Base-by-base conservation (phyloP, 2,797 vertebrate genomes). In the Eidolon dupreanum region DNA sequence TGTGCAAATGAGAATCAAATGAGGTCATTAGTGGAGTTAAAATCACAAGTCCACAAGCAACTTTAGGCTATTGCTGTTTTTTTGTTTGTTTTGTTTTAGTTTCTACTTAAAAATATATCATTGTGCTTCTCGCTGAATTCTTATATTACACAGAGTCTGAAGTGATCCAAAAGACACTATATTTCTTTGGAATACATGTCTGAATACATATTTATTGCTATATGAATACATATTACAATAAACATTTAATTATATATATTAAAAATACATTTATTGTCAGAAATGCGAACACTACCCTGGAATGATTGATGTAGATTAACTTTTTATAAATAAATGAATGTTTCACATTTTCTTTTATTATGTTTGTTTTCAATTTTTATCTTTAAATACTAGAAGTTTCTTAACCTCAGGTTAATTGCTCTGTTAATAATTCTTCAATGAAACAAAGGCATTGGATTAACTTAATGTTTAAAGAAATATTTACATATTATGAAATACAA, bases 11-110 rank as follows among this genome's bases (percentile, higher is more conserved):
- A 51, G 13, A 94, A 94, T 92, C 65, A 97, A 97, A 97, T 92
- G 51, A 96, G 43, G 59, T 96, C 75, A 77, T 96, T 98, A 97
- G 95, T 81, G 53, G 75, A 97, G 74, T 90, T 97, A 73, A 90
- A 97, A 94, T 95, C 65, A 95, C 79, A 97, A 93, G 13, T 49
- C 74, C 68, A 96, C 43, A 93, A 95, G 93, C 92, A 96, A 84
- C 92, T 92, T 0, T 13, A 84, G 68, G 84, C 53, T 97, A 90
- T 97, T 97, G 93, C 49, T 49, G 49, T 49, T 46, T 93, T 98
- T 96, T 83, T 41, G 1, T 12, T 53, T 82, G 24, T 49, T 79
- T 3, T 53, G 63, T 93, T 83, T 79, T 3, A 41, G 66, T 70
- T 70, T 41, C 66, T 70, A 70, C 4, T 49, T 49, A 49, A 49